Percentiles rank a stretch among this genome's conserved stretches.
These are phyloP conservation scores for Gasteruption jaculator DNA, from an alignment of 2,888 invertebrate genomes.

Conservation along the genomic window DNA sequence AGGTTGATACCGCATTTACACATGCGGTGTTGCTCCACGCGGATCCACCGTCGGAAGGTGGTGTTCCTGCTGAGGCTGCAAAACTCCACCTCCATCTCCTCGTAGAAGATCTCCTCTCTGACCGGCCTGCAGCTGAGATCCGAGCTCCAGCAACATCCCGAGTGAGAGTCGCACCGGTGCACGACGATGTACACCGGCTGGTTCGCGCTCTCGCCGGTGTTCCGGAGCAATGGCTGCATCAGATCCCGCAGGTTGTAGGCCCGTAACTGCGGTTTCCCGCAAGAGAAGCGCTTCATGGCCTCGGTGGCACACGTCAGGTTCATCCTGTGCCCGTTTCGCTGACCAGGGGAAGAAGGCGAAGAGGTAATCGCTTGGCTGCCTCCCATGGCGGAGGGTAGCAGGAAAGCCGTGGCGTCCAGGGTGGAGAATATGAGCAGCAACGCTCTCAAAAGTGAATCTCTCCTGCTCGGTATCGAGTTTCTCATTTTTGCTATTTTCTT, in stretches of 20 bases:
- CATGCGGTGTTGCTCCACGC: slow-evolving; percentile 35
- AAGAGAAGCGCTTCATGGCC: slow-evolving; percentile 23
- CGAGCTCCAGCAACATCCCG: slow-evolving; percentile 38
- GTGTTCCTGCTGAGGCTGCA: slow-evolving; percentile 22
- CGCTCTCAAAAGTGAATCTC: slow-evolving; percentile 12
- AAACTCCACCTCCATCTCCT: slow-evolving; percentile 33
- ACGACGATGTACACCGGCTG: slow-evolving; percentile 32
- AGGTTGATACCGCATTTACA: slow-evolving; percentile 34
- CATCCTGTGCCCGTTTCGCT: slow-evolving; percentile 12
- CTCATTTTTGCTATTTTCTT: background rate
- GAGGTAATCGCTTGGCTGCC: slow-evolving; percentile 12
- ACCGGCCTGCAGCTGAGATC: slow-evolving; percentile 32
- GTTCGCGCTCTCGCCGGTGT: slow-evolving; percentile 22
- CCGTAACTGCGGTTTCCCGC: slow-evolving; percentile 32
- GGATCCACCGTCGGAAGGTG: slow-evolving; percentile 27
- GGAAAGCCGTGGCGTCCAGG: slow-evolving; percentile 5
- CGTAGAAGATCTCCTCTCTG: slow-evolving; percentile 22
- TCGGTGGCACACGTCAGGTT: slow-evolving; percentile 22
- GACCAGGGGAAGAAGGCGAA: background rate
- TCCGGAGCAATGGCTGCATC: slow-evolving; percentile 20
- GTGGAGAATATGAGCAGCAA: slow-evolving; percentile 13
- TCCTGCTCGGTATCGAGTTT: slow-evolving; percentile 7
- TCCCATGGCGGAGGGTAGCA: too few species aligned
- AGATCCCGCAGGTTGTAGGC: slow-evolving; percentile 34
- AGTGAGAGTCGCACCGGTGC: slow-evolving; percentile 39